Evolutionary conservation across 1,140 invertebrate genomes (phyloP), one percentile per base, ranked within the genome.

Genomic region (Atta colombica): DNA sequence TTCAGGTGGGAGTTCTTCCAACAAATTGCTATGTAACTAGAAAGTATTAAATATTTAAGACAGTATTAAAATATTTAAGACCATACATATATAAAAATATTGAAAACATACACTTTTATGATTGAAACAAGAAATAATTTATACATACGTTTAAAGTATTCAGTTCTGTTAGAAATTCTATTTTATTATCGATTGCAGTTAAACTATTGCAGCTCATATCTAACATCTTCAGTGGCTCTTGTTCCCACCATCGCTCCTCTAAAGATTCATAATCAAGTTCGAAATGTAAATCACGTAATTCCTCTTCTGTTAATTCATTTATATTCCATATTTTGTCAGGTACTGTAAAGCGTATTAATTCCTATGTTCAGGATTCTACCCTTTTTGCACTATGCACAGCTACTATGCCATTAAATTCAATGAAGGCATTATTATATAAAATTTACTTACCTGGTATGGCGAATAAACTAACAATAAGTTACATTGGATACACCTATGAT

Each of bases 241-340:
- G 96, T 93, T 98, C 98, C 98, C 98, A 99, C 98, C 98, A 99
- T 66, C 96, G 96, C 81, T 96, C 96, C 61, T 96, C 95, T 53
- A 96, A 96, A 60, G 97, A 96, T 86, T 97, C 96, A 88, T 97
- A 97, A 92, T 98, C 97, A 10, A 97, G 95, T 45, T 96, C 95
- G 91, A 97, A 92, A 93, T 97, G 95, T 14, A 97, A 91, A 81
- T 95, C 91, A 82, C 94, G 95, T 21, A 95, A 92, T 91, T 97
- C 95, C 95, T 97, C 95, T 92, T 96, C 96, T 88, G 97, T 96
- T 87, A 97, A 95, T 88, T 97, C 96, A 93, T 99, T 97, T 89
- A 99, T 97, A 89, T 96, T 96, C 97, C 98, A 99, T 53, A 99
- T 96, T 94, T 96, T 96, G 63, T 97, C 96, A 82, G 98, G 98